phyloP scores from a whole-genome alignment of 2,113 vertebrate species.

The Stegastes partitus region DNA sequence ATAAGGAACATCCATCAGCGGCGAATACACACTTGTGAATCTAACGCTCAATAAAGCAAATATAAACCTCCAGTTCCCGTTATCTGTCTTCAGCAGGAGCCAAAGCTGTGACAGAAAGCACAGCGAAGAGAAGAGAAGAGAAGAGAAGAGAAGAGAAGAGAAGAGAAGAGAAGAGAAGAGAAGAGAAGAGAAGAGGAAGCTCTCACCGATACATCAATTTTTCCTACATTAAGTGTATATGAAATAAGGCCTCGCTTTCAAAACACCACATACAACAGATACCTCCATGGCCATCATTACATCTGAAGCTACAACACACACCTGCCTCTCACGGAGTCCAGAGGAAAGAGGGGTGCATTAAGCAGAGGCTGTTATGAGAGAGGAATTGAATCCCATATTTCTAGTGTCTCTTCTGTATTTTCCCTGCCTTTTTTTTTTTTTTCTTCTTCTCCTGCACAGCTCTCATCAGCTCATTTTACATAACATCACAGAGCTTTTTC shows the following conservation, averaged over 20 bases:
- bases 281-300: not conserved
- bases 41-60: slow-evolving; percentile 80
- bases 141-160: slow-evolving; percentile 13
- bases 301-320: slow-evolving; percentile 7
- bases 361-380: slow-evolving; percentile 2
- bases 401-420: slow-evolving; percentile 18
- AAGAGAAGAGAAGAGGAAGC: not conserved
- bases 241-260: slow-evolving; percentile 13
- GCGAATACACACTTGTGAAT: slow-evolving; percentile 74
- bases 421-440: not conserved
- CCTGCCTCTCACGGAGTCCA: slow-evolving; percentile 2
- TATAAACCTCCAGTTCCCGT: slow-evolving; percentile 72
- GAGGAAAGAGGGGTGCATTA: slow-evolving; percentile 13
- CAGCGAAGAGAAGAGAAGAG: slow-evolving; percentile 8
- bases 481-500: slow-evolving; percentile 14
- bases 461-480: slow-evolving; percentile 30
- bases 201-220: not conserved
- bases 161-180: not conserved
- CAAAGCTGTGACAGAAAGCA: slow-evolving; percentile 56
- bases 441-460: not conserved
- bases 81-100: slow-evolving; percentile 80
- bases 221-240: slow-evolving; percentile 6
- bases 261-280: slow-evolving; percentile 3
- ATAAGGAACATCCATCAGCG: slow-evolving; percentile 72
- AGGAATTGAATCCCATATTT: slow-evolving; percentile 29